Percentiles rank a stretch among this genome's conserved stretches.
Conservation (phyloP, 2,797 vertebrate genomes). For the Vespertilio murinus region DNA sequence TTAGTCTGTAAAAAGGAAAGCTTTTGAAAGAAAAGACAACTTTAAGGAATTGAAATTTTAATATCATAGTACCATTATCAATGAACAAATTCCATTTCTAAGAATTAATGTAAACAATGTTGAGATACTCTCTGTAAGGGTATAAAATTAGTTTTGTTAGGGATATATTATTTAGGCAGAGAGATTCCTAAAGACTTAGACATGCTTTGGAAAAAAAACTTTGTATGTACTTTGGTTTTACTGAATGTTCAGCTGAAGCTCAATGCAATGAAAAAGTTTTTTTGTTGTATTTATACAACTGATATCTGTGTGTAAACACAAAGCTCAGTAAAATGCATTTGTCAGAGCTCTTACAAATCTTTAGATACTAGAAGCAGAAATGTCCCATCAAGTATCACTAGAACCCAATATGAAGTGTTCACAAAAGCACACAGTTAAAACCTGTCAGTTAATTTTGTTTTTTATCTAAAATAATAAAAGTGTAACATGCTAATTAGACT, state of each 20-base stretch:
- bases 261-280: slow-evolving; percentile 23
- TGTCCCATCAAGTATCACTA: background rate
- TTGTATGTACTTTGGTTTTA: slow-evolving; percentile 2
- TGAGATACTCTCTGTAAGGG: background rate
- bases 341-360: slow-evolving; percentile 25
- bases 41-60: slow-evolving; percentile 23
- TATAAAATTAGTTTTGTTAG: slow-evolving; percentile 36
- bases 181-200: slow-evolving; percentile 35
- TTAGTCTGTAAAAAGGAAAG: slow-evolving; percentile 6
- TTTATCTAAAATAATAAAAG: background rate
- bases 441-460: slow-evolving; percentile 27
- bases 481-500: too few relatives aligned
- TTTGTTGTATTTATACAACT: background rate
- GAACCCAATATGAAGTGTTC: background rate
- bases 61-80: background rate
- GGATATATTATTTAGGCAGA: slow-evolving; percentile 32
- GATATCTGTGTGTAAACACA: background rate
- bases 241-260: background rate
- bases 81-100: background rate
- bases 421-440: slow-evolving; percentile 19
- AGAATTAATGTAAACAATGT: background rate
- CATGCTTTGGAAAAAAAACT: slow-evolving; percentile 41
- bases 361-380: slow-evolving; percentile 38
- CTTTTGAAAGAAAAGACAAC: slow-evolving; percentile 24
- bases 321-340: slow-evolving; percentile 6